Evolutionary conservation across 1,140 invertebrate genomes (phyloP).

Genomic region (Phortica variegata): DNA sequence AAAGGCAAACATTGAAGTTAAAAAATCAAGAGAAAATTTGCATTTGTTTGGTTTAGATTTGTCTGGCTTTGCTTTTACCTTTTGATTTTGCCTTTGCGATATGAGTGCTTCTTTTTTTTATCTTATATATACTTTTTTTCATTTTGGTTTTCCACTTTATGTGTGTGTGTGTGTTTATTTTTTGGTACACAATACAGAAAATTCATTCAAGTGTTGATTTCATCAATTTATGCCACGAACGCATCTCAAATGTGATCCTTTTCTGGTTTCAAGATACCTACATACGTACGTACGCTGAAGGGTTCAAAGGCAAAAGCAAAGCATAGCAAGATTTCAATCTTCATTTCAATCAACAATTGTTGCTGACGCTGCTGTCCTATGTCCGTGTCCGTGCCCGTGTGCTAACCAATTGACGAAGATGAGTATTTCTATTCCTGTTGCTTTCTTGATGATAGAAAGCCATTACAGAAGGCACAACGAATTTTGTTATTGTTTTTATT

Average conservation of each 20-base stretch:
- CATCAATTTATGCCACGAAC: constrained; percentile 9
- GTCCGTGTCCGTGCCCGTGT: too few species aligned
- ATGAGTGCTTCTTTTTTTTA: too few species aligned
- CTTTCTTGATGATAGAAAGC: too few species aligned
- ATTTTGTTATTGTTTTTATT: background rate
- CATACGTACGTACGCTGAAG: too few species aligned
- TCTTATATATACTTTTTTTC: background rate
- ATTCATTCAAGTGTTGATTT: constrained; percentile 10
- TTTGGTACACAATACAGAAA: too few species aligned
- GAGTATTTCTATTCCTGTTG: background rate
- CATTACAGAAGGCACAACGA: too few species aligned
- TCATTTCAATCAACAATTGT: background rate
- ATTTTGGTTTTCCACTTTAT: background rate
- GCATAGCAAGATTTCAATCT: too few species aligned
- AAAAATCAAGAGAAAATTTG: constrained; percentile 2
- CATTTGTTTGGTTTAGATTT: constrained; percentile 1
- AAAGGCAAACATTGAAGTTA: background rate
- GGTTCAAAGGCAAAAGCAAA: too few species aligned
- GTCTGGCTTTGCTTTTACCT: background rate
- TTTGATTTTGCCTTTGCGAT: too few species aligned
- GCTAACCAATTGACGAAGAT: too few species aligned
- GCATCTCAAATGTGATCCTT: background rate
- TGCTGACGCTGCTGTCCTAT: constrained; percentile 1
- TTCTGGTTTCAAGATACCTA: background rate
- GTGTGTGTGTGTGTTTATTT: too few species aligned